Evolutionary conservation across 1,140 invertebrate genomes (phyloP), one percentile per base, ranked within the genome.

Genomic region (Diorhabda sublineata): DNA sequence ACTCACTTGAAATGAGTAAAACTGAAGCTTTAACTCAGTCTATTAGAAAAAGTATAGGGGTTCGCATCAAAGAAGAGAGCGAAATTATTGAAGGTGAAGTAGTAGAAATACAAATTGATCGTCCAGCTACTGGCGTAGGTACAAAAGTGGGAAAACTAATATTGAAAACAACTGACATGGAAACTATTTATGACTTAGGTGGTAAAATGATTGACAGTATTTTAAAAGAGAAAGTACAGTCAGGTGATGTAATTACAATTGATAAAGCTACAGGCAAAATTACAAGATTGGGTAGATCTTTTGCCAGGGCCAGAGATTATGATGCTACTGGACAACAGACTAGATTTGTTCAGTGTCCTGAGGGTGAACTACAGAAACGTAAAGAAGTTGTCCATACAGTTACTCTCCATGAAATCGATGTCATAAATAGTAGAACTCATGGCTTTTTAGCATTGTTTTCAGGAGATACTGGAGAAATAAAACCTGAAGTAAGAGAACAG

Each of bases 61-160:
- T 99, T 6, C 85, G 96, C 80, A 99, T 99, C 76, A 93, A 91
- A 81, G 97, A 99, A 82, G 97, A 99, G 80, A 97, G 95, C 0
- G 96, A 99, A 84, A 97, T 99, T 43, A 97, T 99, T 71, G 97
- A 99, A 80, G 98, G 98, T 5, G 98, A 99, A 84, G 98, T 99
- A 26, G 96, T 99, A 0, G 97, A 99, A 78, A 90, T 99, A 52
- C 94, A 98, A 83, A 93, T 99, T 61, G 98, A 99, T 78, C 85
- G 96, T 61, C 96, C 97, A 3, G 95, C 94, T 0, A 90, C 92
- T 4, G 94, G 94, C 2, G 90, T 92, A 2, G 97, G 96, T 0
- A 91, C 93, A 0, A 95, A 98, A 84, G 86, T 92, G 60, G 91
- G 97, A 2, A 97, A 98, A 79, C 82, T 99, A 2, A 99, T 97